Evolutionary conservation across 2,113 vertebrate species (phyloP), one percentile per base, ranked within the genome.

Genomic region (Urocolius indicus): DNA sequence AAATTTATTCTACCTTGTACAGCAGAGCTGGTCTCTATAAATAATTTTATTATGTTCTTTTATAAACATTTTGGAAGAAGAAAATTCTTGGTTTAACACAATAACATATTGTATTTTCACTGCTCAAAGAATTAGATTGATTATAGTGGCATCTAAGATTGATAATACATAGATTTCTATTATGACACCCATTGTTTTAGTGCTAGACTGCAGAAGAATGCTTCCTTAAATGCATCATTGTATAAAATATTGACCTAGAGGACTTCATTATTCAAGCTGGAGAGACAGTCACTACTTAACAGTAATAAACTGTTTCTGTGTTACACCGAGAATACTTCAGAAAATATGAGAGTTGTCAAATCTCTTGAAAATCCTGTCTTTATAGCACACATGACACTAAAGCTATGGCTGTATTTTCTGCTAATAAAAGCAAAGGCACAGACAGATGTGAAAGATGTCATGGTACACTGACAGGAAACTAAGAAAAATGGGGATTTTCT

Each of bases 161-260:
- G 98, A 99, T 99, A 99, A 98, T 97, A 93, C 95, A 97, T 97
- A 98, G 98, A 96, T 98, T 98, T 98, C 96, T 98, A 97, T 98
- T 99, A 98, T 98, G 98, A 98, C 98, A 99, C 96, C 97, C 97
- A 99, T 98, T 99, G 98, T 99, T 99, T 99, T 98, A 98, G 97
- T 98, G 97, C 95, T 98, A 97, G 96, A 97, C 98, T 97, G 96
- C 96, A 98, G 98, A 98, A 97, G 96, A 98, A 98, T 98, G 97
- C 97, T 98, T 98, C 96, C 98, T 98, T 99, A 99, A 99, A 99
- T 98, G 98, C 98, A 99, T 99, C 98, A 98, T 97, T 98, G 98
- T 98, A 98, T 99, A 99, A 99, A 99, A 99, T 99, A 99, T 98
- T 98, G 98, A 99, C 98, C 98, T 98, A 95, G 96, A 98, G 97